phyloP scores from a whole-genome alignment of 2,113 vertebrate species.

The Passerina amoena region DNA sequence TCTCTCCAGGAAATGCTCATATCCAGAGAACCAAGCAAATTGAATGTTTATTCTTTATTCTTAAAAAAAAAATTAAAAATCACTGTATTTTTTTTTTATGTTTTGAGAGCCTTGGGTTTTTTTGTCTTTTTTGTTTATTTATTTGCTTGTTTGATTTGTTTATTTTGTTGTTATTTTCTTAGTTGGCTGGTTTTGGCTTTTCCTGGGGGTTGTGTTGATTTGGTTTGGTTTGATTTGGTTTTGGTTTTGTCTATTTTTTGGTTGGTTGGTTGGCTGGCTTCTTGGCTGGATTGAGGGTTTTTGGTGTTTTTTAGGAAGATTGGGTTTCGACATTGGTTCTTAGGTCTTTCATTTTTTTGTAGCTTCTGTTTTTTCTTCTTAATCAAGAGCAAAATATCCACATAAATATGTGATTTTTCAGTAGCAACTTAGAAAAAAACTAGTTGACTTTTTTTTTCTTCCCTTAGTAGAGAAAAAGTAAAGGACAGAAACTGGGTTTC shows the following conservation, averaged over 20 bases:
- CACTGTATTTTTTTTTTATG: background rate
- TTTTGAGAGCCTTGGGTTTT: fast-evolving
- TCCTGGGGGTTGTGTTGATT: fast-evolving
- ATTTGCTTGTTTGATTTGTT: background rate
- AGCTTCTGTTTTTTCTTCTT: background rate
- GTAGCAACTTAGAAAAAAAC: background rate
- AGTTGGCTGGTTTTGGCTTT: background rate
- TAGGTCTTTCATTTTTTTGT: background rate
- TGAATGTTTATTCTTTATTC: too few relatives aligned
- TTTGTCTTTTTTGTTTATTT: background rate
- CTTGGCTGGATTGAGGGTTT: background rate
- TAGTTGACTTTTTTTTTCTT: fast-evolving
- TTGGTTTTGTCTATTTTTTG: background rate
- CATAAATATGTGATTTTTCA: background rate
- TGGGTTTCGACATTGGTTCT: background rate
- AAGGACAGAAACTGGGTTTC: background rate
- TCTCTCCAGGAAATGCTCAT: background rate
- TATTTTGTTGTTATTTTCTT: background rate
- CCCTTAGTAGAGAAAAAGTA: background rate
- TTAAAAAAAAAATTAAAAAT: too few relatives aligned
- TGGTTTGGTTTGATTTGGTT: background rate
- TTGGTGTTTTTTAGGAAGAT: background rate
- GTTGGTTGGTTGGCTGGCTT: too few relatives aligned
- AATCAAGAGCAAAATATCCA: background rate
- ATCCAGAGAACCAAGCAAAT: background rate